Evolutionary conservation across 2,888 invertebrate species (phyloP).

Genomic region (Crossocerus cetratus): DNA sequence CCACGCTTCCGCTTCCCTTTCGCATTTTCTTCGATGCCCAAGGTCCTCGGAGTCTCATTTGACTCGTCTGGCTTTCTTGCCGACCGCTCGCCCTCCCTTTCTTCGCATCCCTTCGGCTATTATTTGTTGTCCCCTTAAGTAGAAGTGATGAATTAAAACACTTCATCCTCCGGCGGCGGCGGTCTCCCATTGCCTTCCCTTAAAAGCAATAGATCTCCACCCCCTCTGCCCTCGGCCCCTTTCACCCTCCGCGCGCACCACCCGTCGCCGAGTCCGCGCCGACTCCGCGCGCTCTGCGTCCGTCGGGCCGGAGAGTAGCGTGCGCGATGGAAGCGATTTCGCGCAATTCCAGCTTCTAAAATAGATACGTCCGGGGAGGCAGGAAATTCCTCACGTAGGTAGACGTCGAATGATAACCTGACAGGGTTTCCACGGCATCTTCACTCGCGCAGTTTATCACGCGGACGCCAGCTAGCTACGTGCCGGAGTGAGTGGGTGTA

Average conservation of each 20-base stretch:
- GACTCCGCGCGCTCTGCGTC: too few relatives aligned
- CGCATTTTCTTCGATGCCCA: conserved; percentile 22
- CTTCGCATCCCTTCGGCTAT: not conserved
- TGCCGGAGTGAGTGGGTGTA: not conserved
- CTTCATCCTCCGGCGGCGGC: too few relatives aligned
- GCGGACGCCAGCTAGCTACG: conserved; percentile 14
- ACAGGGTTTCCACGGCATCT: conserved; percentile 2
- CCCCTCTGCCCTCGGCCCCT: too few relatives aligned
- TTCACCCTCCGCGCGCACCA: too few relatives aligned
- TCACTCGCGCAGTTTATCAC: conserved; percentile 44
- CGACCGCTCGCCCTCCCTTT: conserved; percentile 9
- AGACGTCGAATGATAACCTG: conserved; percentile 25
- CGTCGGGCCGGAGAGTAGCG: too few relatives aligned
- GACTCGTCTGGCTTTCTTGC: not conserved
- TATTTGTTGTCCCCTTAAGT: too few relatives aligned
- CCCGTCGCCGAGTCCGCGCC: too few relatives aligned
- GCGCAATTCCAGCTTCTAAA: not conserved
- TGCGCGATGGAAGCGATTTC: too few relatives aligned
- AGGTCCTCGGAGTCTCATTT: not conserved
- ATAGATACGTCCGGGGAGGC: conserved; percentile 2
- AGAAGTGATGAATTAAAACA: too few relatives aligned
- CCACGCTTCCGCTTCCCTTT: conserved; percentile 43
- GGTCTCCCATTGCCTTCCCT: too few relatives aligned
- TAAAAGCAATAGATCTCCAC: too few relatives aligned
- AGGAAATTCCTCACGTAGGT: conserved; percentile 20